Conservation (phyloP, 2,113 vertebrate species). For the Plestiodon gilberti region DNA sequence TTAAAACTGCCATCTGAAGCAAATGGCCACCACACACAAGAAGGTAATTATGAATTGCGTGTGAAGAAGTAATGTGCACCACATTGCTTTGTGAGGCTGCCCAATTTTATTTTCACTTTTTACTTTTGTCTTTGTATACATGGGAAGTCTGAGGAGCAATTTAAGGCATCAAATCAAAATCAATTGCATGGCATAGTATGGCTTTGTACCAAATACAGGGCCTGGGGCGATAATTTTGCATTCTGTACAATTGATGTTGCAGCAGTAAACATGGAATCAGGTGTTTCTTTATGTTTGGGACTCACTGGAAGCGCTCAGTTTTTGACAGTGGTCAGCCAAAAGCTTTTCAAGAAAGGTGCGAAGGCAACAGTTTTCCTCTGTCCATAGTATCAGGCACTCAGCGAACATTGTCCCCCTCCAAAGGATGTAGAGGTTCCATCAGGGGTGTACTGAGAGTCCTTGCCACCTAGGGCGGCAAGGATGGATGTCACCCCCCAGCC, state of each 20-base stretch:
- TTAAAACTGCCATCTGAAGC: background rate
- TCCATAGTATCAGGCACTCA: background rate
- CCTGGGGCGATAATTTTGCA: too few species aligned
- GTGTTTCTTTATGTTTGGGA: too few species aligned
- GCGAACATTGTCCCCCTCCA: too few species aligned
- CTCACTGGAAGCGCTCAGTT: background rate
- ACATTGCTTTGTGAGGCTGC: background rate
- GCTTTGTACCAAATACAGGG: background rate
- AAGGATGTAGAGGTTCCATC: background rate
- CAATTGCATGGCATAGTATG: background rate
- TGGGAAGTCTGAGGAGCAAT: background rate
- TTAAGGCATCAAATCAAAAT: too few species aligned
- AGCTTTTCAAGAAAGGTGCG: background rate
- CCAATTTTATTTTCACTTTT: background rate
- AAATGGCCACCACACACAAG: background rate
- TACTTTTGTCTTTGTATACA: background rate
- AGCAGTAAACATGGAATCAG: too few species aligned
- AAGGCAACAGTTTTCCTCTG: background rate
- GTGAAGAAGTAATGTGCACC: background rate
- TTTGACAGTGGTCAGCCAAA: background rate
- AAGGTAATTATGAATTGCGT: background rate
- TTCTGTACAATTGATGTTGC: too few species aligned
- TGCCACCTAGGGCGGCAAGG: too few species aligned
- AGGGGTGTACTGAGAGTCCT: too few species aligned
- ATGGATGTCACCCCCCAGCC: too few species aligned